Evolutionary conservation across 2,888 invertebrate species (phyloP).

Genomic region (Acrocyrtus sp.): DNA sequence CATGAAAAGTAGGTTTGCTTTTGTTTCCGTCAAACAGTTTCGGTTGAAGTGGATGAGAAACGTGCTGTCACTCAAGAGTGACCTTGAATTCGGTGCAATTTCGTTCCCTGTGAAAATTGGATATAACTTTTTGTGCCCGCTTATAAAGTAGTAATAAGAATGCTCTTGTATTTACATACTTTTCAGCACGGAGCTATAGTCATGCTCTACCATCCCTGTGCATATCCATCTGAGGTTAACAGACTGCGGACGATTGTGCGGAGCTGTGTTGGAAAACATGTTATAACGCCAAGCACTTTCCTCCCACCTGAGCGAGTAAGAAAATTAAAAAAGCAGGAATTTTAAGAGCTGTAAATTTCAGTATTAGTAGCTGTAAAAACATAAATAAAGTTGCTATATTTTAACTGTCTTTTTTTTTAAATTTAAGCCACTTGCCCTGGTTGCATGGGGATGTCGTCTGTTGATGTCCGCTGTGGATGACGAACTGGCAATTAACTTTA

Average conservation of each 20-base stretch:
- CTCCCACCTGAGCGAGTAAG: conserved; percentile 72
- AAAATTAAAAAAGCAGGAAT: neutral
- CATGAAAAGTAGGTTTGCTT: too few species aligned
- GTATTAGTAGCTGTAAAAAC: neutral
- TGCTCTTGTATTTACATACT: too few species aligned
- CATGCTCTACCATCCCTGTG: conserved; percentile 89
- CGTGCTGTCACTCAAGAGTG: too few species aligned
- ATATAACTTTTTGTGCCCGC: too few species aligned
- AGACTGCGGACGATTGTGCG: conserved; percentile 73
- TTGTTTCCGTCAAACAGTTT: too few species aligned
- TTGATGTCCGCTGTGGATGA: conserved; percentile 76
- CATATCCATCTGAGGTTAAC: conserved; percentile 73
- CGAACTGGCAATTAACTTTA: conserved; percentile 72
- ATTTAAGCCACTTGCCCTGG: conserved; percentile 77
- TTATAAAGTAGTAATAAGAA: too few species aligned
- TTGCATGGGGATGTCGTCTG: conserved; percentile 80
- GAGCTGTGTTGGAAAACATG: conserved; percentile 77
- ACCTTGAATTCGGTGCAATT: too few species aligned
- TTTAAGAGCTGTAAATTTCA: neutral
- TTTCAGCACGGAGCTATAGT: conserved; percentile 80
- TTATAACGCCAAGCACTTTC: conserved; percentile 78
- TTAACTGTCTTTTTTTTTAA: conserved; percentile 34
- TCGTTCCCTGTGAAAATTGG: too few species aligned
- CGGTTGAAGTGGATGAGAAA: too few species aligned
- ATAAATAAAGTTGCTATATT: conserved; percentile 21